phyloP scores from a whole-genome alignment of 1,140 invertebrate species.

The Magallana ariakensis region DNA sequence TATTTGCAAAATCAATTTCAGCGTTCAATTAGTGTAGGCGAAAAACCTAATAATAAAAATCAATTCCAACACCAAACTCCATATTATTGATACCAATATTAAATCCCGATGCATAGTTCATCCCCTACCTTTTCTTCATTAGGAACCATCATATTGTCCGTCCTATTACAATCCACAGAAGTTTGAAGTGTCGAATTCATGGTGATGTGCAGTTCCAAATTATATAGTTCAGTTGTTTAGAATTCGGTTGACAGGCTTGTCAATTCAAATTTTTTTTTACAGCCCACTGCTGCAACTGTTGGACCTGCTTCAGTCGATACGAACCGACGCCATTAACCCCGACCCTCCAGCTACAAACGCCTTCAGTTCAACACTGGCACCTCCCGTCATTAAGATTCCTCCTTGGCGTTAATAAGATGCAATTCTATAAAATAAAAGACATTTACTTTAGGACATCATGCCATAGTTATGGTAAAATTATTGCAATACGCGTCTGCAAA shows the following conservation, averaged over 20 bases:
- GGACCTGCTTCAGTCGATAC: neutral
- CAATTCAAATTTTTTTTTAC: neutral
- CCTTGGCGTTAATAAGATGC: neutral
- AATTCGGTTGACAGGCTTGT: conserved; percentile 22
- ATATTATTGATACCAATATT: too few relatives aligned
- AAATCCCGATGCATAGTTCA: too few relatives aligned
- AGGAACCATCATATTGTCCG: neutral
- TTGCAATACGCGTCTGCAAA: neutral
- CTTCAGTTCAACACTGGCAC: neutral
- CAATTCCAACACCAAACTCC: too few relatives aligned
- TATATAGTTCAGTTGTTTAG: conserved; percentile 25
- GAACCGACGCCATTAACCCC: neutral
- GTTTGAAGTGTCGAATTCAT: neutral
- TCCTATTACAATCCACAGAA: neutral
- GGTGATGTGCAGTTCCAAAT: neutral
- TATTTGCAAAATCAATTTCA: too few relatives aligned
- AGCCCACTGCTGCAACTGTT: neutral
- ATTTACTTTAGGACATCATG: neutral
- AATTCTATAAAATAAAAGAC: neutral
- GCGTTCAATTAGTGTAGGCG: too few relatives aligned
- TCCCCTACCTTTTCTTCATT: conserved; percentile 1
- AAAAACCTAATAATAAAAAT: too few relatives aligned
- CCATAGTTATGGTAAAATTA: neutral
- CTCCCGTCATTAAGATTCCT: neutral
- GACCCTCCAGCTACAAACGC: neutral